A percentile compares a stretch with the other conserved stretches of the same genome.
These are phyloP conservation scores for Saturnia pavonia DNA, from an alignment of 2,888 invertebrate species.

Conservation along the genomic window DNA sequence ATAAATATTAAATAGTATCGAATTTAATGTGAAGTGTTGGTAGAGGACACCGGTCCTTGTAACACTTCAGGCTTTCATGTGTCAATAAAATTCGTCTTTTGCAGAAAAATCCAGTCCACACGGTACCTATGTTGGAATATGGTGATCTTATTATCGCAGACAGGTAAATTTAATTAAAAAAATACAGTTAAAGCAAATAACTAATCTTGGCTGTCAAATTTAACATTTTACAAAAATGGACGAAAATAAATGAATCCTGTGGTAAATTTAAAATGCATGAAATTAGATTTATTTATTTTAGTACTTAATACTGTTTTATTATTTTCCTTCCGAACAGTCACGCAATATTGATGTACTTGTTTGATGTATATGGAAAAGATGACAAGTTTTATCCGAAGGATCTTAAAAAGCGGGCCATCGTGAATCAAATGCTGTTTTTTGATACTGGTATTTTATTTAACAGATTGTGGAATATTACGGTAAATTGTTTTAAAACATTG, in stretches of 20 bases:
- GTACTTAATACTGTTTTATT: background rate
- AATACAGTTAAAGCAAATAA: background rate
- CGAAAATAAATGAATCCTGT: background rate
- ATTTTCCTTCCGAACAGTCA: slow-evolving; percentile 45
- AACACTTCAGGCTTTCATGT: background rate
- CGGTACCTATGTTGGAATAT: slow-evolving; percentile 72
- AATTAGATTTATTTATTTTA: background rate
- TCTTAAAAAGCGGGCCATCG: slow-evolving; percentile 14
- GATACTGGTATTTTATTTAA: slow-evolving; percentile 73
- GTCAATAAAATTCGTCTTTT: slow-evolving; percentile 25
- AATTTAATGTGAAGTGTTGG: too few relatives aligned
- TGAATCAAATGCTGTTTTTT: slow-evolving; percentile 78
- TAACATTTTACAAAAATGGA: background rate
- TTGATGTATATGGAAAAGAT: slow-evolving; percentile 67
- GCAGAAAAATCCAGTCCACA: slow-evolving; percentile 74
- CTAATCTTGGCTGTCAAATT: too few relatives aligned
- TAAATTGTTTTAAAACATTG: slow-evolving; percentile 38
- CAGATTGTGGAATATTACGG: slow-evolving; percentile 60
- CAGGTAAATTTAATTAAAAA: slow-evolving; percentile 12
- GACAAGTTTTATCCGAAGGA: slow-evolving; percentile 77
- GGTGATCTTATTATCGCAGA: slow-evolving; percentile 60
- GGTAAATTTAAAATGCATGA: background rate
- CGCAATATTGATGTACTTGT: slow-evolving; percentile 64
- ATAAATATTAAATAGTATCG: too few relatives aligned
- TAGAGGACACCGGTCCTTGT: too few relatives aligned